These are phyloP conservation scores for Lynx canadensis DNA, from an alignment of 2,113 vertebrate species.

Conservation along the genomic window DNA sequence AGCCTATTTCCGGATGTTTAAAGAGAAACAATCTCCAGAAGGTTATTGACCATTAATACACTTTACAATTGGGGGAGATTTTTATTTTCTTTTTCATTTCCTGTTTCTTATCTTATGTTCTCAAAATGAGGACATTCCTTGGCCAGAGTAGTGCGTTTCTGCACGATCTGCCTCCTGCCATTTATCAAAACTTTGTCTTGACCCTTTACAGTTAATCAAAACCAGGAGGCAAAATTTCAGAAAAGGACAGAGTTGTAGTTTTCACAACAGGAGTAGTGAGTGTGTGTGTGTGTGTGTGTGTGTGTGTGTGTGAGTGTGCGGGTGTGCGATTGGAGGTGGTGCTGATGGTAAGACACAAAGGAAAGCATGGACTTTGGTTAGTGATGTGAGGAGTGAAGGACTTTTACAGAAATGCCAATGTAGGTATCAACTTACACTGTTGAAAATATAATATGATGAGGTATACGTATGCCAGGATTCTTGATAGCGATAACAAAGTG, in stretches of 20 bases:
- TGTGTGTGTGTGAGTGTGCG: background rate
- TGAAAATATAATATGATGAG: background rate
- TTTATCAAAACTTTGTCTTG: constrained; percentile 71
- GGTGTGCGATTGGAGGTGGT: background rate
- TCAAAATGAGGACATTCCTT: constrained; percentile 55
- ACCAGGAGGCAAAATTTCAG: constrained; percentile 54
- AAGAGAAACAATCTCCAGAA: constrained; percentile 42
- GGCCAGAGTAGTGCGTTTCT: constrained; percentile 30
- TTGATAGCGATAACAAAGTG: background rate
- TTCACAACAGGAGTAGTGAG: background rate
- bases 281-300: background rate
- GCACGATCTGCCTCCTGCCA: constrained; percentile 52
- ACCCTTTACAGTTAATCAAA: constrained; percentile 69
- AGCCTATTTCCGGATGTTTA: background rate
- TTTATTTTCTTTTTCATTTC: constrained; percentile 66
- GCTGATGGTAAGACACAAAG: background rate
- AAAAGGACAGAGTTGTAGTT: background rate
- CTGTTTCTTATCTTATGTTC: constrained; percentile 48
- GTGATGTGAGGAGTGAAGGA: background rate
- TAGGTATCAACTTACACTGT: background rate
- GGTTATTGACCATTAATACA: constrained; percentile 53
- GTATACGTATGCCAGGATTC: background rate
- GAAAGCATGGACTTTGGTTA: background rate
- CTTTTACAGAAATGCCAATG: constrained; percentile 29
- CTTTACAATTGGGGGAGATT: constrained; percentile 44